phyloP scores from a whole-genome alignment of 2,113 vertebrate genomes.

The Malurus melanocephalus region DNA sequence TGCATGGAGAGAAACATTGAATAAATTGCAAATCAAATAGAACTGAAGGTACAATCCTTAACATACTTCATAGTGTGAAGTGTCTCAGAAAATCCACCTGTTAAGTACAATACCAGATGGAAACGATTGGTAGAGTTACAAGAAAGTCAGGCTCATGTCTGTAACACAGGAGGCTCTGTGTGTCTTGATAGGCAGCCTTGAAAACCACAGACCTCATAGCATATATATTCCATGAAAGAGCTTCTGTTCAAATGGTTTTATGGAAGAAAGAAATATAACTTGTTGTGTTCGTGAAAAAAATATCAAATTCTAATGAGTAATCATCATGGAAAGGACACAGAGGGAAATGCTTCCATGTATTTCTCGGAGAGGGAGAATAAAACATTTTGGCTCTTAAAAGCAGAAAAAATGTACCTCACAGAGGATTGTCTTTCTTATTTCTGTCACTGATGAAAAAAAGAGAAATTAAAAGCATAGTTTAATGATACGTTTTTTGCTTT shows the following conservation, averaged over 20 bases:
- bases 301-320: neutral
- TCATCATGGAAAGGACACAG: neutral
- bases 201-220: neutral
- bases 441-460: neutral
- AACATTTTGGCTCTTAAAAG: neutral
- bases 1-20: slow-evolving; percentile 40
- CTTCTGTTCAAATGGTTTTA: slow-evolving; percentile 15
- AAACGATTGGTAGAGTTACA: slow-evolving; percentile 35
- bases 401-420: neutral
- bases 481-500: neutral
- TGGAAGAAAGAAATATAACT: neutral
- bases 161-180: neutral
- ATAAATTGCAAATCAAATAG: slow-evolving; percentile 61
- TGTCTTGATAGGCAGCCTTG: slow-evolving; percentile 41
- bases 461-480: neutral
- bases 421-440: neutral
- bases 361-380: neutral
- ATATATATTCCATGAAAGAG: neutral
- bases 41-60: slow-evolving; percentile 42
- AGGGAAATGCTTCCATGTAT: neutral
- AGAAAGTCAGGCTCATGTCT: slow-evolving; percentile 34
- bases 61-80: slow-evolving; percentile 50
- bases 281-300: neutral
- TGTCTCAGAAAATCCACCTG: slow-evolving; percentile 53
- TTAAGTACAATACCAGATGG: slow-evolving; percentile 65